Conservation (phyloP, 1,140 invertebrate species). For the Drosophila parabipectinata region DNA sequence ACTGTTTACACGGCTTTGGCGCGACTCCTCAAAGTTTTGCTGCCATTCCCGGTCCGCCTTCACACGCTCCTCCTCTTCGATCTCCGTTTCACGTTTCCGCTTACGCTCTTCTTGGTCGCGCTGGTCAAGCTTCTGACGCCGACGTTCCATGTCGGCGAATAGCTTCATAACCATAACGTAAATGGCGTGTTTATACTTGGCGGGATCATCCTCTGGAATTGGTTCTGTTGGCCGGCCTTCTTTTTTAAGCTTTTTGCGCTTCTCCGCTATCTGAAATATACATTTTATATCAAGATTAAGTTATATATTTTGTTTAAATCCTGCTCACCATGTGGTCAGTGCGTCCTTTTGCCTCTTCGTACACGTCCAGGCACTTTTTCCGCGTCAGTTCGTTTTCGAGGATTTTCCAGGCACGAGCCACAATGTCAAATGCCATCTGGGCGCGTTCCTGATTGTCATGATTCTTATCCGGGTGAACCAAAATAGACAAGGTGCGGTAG, state of each 20-base stretch:
- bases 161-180: constrained; percentile 99
- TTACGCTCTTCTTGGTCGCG: constrained; percentile 97
- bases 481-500: constrained; percentile 97
- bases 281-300: background rate
- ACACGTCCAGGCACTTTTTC: constrained; percentile 97
- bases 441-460: constrained; percentile 97
- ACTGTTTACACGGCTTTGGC: constrained; percentile 96
- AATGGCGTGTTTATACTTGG: constrained; percentile 96
- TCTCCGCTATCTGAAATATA: constrained; percentile 92
- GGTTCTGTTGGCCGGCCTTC: constrained; percentile 91
- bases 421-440: constrained; percentile 96
- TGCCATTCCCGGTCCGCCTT: constrained; percentile 97
- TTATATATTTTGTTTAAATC: background rate
- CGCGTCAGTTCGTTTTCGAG: constrained; percentile 97
- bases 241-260: constrained; percentile 97
- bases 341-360: constrained; percentile 97
- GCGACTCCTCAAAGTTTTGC: constrained; percentile 98
- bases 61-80: constrained; percentile 95
- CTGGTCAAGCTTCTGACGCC: constrained; percentile 92
- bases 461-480: constrained; percentile 94
- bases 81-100: constrained; percentile 96
- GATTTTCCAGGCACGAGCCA: constrained; percentile 98
- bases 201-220: constrained; percentile 97
- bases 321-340: constrained; percentile 94
- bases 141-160: constrained; percentile 98